phyloP scores from a whole-genome alignment of 1,140 invertebrate species.

The Nomia melanderi region DNA sequence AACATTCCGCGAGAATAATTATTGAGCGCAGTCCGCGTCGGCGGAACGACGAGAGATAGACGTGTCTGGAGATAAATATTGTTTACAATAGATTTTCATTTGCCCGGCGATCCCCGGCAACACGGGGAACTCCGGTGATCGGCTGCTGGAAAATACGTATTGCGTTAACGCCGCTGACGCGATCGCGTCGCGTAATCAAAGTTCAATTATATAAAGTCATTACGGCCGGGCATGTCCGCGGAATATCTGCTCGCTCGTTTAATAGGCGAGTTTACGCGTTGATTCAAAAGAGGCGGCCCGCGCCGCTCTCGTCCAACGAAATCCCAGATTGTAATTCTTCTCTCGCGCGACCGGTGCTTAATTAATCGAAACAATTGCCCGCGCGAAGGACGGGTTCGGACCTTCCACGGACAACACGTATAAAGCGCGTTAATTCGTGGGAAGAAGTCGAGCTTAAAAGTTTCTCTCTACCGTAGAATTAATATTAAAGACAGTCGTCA shows the following conservation, averaged over 20 bases:
- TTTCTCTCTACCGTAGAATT: no score
- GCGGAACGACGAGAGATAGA: no score
- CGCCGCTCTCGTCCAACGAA: neutral
- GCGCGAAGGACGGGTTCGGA: no score
- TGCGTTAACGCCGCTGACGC: neutral
- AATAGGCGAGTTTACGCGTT: neutral
- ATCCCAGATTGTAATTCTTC: neutral
- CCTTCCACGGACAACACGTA: neutral
- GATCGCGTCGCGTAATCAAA: constrained; percentile 10
- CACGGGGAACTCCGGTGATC: constrained; percentile 3
- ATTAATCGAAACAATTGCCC: neutral
- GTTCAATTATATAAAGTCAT: constrained; percentile 27
- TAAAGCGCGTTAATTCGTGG: neutral
- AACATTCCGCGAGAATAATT: neutral
- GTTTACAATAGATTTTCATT: neutral
- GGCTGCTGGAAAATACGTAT: constrained; percentile 19
- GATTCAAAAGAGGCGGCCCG: neutral
- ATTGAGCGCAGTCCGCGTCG: neutral
- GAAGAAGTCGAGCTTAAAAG: no score
- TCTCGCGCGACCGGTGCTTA: neutral
- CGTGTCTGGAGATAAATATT: neutral
- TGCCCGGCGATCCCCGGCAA: no score
- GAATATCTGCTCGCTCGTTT: neutral
- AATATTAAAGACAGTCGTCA: no score
- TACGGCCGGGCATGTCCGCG: neutral